phyloP scores from a whole-genome alignment of 2,888 invertebrate genomes.

The Caenorhabditis sp. region DNA sequence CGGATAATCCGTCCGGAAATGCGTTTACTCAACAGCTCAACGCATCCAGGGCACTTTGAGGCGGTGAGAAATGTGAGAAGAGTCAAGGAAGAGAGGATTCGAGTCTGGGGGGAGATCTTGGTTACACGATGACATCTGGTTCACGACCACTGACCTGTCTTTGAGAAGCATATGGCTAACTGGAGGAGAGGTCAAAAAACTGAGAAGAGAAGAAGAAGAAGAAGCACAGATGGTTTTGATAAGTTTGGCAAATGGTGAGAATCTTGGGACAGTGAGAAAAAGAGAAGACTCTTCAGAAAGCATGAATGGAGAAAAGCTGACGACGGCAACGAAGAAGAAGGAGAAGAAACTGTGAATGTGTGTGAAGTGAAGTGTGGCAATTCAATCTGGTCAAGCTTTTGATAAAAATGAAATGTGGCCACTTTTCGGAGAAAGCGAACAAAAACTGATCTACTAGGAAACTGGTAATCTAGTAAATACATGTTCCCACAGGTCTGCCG shows the following conservation, averaged over 20 bases:
- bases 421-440: neutral
- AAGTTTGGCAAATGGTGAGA: constrained; percentile 3
- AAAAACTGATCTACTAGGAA: neutral
- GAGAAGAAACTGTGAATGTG: neutral
- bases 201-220: neutral
- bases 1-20: constrained; percentile 64
- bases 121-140: constrained; percentile 37
- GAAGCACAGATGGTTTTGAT: constrained; percentile 34
- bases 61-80: constrained; percentile 58
- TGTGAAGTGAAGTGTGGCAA: constrained; percentile 13
- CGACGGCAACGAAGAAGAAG: too few relatives aligned
- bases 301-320: neutral
- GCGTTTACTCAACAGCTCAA: constrained; percentile 65
- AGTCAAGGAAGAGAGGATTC: constrained; percentile 11
- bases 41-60: constrained; percentile 38
- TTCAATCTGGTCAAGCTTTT: constrained; percentile 6
- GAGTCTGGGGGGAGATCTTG: too few relatives aligned
- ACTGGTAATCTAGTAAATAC: neutral
- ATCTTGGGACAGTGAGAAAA: neutral
- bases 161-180: constrained; percentile 38
- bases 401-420: neutral
- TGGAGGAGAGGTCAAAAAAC: constrained; percentile 28
- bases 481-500: neutral
- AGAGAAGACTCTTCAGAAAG: constrained; percentile 1
- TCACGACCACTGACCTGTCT: constrained; percentile 16